Evolutionary conservation across 2,113 vertebrate species (phyloP).

Genomic region (Corynorhinus townsendii): DNA sequence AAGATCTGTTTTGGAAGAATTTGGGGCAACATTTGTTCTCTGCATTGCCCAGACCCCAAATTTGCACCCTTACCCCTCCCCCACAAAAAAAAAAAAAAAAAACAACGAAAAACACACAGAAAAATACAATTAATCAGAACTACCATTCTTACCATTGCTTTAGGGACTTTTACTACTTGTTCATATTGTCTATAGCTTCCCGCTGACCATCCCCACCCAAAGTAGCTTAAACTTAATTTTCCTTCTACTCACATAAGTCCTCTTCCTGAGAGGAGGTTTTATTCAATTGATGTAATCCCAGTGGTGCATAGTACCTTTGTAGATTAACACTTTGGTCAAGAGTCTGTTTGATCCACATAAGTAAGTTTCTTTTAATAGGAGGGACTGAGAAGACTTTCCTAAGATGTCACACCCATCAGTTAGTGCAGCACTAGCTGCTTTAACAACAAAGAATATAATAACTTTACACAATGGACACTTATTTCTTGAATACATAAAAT

Average conservation of each 20-base stretch:
- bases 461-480: not conserved
- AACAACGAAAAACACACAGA: not conserved
- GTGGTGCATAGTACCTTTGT: not conserved
- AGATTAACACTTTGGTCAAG: not conserved
- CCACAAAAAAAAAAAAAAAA: no score
- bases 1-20: not conserved
- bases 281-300: not conserved
- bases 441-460: not conserved
- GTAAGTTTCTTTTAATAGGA: not conserved
- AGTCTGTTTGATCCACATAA: not conserved
- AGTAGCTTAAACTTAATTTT: not conserved
- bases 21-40: not conserved
- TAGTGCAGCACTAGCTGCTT: not conserved
- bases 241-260: not conserved
- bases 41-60: not conserved
- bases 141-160: not conserved
- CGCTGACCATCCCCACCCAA: accelerated
- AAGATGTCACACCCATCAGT: not conserved
- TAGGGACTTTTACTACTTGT: not conserved
- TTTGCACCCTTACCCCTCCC: not conserved
- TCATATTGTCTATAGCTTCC: not conserved
- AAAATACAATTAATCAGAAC: not conserved
- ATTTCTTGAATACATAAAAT: not conserved
- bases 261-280: not conserved
- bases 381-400: not conserved